A percentile compares a stretch with the other conserved stretches of the same genome.
Evolutionary conservation across 2,888 invertebrate species (phyloP).

Genomic region (Cantharis nigra): DNA sequence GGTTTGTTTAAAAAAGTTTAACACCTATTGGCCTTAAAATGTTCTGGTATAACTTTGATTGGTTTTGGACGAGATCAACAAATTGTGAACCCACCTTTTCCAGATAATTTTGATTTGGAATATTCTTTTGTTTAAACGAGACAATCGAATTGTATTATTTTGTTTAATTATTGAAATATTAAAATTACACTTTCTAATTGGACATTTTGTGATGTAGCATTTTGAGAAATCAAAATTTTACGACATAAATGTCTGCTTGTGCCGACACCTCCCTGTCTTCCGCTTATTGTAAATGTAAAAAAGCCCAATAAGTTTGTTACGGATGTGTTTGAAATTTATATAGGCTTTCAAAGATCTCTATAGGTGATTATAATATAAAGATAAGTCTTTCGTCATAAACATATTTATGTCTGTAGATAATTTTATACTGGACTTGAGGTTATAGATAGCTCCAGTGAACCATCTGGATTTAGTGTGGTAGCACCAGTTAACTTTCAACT

Average conservation of each 20-base stretch:
- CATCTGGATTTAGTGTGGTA: constrained; percentile 36
- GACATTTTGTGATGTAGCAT: constrained; percentile 9
- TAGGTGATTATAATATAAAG: constrained; percentile 40
- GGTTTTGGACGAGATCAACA: not conserved
- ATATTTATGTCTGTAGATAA: constrained; percentile 52
- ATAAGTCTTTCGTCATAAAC: constrained; percentile 52
- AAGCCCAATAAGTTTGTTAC: constrained; percentile 23
- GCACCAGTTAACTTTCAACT: constrained; percentile 45
- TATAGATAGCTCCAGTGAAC: constrained; percentile 39
- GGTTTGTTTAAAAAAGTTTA: not conserved
- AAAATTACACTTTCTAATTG: not conserved
- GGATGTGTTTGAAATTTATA: constrained; percentile 32
- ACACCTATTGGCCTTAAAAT: not conserved
- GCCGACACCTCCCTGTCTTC: constrained; percentile 31
- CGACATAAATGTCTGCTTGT: constrained; percentile 23
- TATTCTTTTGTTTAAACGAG: not conserved
- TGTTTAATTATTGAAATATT: not conserved
- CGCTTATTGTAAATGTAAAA: constrained; percentile 27
- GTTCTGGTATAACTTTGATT: not conserved
- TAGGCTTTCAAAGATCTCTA: constrained; percentile 54
- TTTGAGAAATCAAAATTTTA: constrained; percentile 27
- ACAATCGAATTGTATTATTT: not conserved
- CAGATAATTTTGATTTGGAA: not conserved
- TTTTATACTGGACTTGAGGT: constrained; percentile 53
- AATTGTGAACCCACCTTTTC: not conserved